Conservation (phyloP, 2,797 vertebrate genomes). For the Valencia hispanica region DNA sequence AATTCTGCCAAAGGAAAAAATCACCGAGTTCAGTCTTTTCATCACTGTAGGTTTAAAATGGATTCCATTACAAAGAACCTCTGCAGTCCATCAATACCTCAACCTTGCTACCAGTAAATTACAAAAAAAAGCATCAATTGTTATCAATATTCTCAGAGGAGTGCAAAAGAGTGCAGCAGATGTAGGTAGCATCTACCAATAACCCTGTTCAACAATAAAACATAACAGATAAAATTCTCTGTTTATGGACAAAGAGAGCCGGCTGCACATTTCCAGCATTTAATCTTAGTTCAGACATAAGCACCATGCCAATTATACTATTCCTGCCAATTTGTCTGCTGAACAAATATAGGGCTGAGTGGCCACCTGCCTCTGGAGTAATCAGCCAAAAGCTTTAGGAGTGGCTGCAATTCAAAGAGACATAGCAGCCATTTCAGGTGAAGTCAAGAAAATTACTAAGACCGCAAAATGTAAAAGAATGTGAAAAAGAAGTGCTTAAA, state of each 20-base stretch:
- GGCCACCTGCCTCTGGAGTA: constrained; percentile 29
- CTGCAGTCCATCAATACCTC: not conserved
- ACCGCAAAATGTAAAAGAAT: constrained; percentile 9
- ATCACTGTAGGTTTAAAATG: not conserved
- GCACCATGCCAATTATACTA: constrained; percentile 22
- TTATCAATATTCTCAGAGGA: not conserved
- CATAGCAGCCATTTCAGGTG: constrained; percentile 14
- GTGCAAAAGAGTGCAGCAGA: not conserved
- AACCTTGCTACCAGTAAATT: not conserved
- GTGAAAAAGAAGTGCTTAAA: constrained; percentile 8
- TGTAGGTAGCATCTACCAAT: not conserved
- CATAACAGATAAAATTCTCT: not conserved
- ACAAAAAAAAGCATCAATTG: not conserved
- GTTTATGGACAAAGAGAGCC: constrained; percentile 5
- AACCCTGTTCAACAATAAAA: not conserved
- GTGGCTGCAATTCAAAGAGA: constrained; percentile 17
- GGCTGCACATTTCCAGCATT: constrained; percentile 1
- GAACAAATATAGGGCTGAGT: constrained; percentile 39
- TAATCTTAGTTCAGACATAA: constrained; percentile 16
- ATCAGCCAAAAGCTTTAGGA: constrained; percentile 33
- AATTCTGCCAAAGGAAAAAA: not conserved
- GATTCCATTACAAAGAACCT: not conserved
- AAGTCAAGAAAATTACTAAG: constrained; percentile 11
- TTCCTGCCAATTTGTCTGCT: constrained; percentile 32
- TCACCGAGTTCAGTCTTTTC: not conserved